phyloP scores from a whole-genome alignment of 2,888 invertebrate species.

The Lasioglossum figueresi region DNA sequence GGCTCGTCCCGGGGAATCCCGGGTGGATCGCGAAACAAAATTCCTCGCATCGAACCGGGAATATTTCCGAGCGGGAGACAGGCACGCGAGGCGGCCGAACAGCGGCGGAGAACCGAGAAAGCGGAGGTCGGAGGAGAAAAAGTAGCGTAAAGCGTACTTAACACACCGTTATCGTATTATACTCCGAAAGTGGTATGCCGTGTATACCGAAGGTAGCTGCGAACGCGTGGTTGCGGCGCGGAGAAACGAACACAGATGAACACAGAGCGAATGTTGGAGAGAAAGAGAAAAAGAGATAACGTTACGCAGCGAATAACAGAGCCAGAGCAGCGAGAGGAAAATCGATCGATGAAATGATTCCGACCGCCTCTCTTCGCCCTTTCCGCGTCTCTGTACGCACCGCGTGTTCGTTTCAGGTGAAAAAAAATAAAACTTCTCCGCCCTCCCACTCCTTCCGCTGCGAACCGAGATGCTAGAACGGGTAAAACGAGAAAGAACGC shows the following conservation, averaged over 20 bases:
- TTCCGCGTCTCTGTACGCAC: not conserved
- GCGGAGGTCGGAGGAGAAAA: not conserved
- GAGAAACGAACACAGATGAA: not conserved
- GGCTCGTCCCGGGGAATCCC: not conserved
- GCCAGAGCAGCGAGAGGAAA: slow-evolving; percentile 15
- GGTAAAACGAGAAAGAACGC: not conserved
- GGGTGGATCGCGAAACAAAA: not conserved
- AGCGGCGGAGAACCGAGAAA: slow-evolving; percentile 3
- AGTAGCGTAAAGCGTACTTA: slow-evolving; percentile 38
- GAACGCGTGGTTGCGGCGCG: slow-evolving; percentile 27
- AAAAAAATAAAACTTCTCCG: slow-evolving; percentile 25
- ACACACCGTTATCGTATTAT: slow-evolving; percentile 58
- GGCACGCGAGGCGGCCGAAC: slow-evolving; percentile 5
- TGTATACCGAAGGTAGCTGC: slow-evolving; percentile 40
- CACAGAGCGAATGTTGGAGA: not conserved
- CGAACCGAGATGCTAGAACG: not conserved
- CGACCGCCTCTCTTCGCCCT: not conserved
- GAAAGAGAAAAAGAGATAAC: slow-evolving; percentile 34
- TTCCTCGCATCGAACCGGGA: slow-evolving; percentile 9
- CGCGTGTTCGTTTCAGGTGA: not conserved
- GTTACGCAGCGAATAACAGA: slow-evolving; percentile 50
- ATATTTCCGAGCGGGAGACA: slow-evolving; percentile 20
- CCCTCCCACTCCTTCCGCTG: too few species aligned
- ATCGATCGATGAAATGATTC: slow-evolving; percentile 52
- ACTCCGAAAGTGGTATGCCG: slow-evolving; percentile 53